Evolutionary conservation across 2,113 vertebrate species (phyloP), one percentile per base, ranked within the genome.

Genomic region (Candoia aspera): DNA sequence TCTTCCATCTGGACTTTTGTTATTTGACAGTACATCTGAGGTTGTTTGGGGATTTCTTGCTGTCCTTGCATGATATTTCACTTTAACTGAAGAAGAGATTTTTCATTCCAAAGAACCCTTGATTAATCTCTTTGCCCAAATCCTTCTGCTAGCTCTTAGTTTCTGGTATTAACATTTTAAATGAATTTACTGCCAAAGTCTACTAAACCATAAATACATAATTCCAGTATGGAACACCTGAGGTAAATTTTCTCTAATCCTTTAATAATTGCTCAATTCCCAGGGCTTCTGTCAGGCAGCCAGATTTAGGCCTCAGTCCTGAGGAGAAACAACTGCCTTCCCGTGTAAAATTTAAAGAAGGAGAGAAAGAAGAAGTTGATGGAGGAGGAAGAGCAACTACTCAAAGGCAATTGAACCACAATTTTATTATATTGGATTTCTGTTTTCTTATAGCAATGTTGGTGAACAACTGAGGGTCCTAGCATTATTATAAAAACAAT

Each of bases 1-100:
- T 91, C 90, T 95, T 97, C 92, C 93, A 94, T 95, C 93, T 96
- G 94, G 93, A 95, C 59, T 95, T 94, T 84, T 94, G 88, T 92
- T 95, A 89, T 95, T 94, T 60, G 93, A 88, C 12, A 93, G 53
- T 59, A 46, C 6, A 26, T 93, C 94, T 93, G 89, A 95, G 94
- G 96, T 95, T 42, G 93, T 93, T 93, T 93, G 92, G 64, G 58
- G 87, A 94, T 95, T 93, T 94, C 87, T 83, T 57, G 89, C 58
- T 93, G 64, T 17, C 87, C 92, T 91, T 13, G 55, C 49, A 46
- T 11, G 84, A 86, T 93, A 88, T 95, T 96, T 94, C 59, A 84
- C 17, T 83, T 24, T 90, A 93, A 86, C 93, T 96, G 42, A 93
- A 95, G 85, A 79, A 94, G 94, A 94, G 17, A 91, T 91, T 91